Evolutionary conservation across 2,888 invertebrate species (phyloP), one percentile per base, ranked within the genome.

Genomic region (Apotomis capreana): DNA sequence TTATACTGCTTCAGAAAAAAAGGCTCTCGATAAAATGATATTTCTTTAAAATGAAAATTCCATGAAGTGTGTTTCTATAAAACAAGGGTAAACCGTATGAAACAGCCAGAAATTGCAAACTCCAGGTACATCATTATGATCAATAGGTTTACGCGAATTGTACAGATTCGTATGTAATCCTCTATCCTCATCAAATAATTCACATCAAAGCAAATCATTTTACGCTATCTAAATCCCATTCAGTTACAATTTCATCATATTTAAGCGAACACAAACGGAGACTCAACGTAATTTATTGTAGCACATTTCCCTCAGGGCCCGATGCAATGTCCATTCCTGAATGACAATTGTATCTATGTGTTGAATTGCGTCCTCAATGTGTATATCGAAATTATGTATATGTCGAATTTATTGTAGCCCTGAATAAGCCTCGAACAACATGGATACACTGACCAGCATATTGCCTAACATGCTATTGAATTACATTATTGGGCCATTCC

Each of bases 301-400:
- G 26, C 60, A 61, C 60, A 61, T 46, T 46, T 61, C 60, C 60
- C 60, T 49, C 40, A 4, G 46, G 60, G 46, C 40, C 40, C 3
- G 15, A 68, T 54, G 52, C 54, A 68, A 60, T 44, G 54, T 60
- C n/a, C 36, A 57, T 3, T 4, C 10, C 60, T 61, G 60, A 61
- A 61, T 46, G 54, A 36, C 54, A 13, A 44, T 60, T 63, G 63
- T 52, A 52, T 63, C 10, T 49, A 49, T 49, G 12, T n/a, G 26
- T 57, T 65, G 49, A 49, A 65, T 59, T 5, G 15, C 52, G 5
- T 68, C 26, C 10, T 4, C 13, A 10, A 63, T n/a, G 10, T 12
- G 13, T 10, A 37, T 6, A 4, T 62, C 8, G 44, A 44, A 44
- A 44, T 44, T 44, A 49, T 49, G 49, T 49, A 3, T 49, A 9